Evolutionary conservation across 2,113 vertebrate genomes (phyloP).

Genomic region (Cyprinodon variegatus): DNA sequence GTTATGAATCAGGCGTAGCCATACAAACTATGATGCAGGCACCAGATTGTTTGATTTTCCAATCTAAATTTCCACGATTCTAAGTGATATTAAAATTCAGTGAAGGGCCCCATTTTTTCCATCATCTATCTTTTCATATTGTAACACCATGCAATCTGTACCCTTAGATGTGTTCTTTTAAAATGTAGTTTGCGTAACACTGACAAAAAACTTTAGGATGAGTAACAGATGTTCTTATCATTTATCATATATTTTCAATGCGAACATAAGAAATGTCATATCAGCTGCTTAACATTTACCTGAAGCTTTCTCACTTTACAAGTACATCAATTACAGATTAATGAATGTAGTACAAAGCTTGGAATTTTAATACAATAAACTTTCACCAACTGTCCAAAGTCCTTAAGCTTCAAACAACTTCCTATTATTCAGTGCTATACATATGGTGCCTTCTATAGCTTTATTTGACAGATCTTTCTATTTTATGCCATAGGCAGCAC

Average conservation of each 20-base stretch:
- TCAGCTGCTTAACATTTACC: not conserved
- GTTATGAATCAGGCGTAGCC: no score
- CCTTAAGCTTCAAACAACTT: not conserved
- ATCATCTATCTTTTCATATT: not conserved
- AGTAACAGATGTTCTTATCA: not conserved
- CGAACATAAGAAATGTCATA: no score
- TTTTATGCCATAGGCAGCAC: not conserved
- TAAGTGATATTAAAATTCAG: not conserved
- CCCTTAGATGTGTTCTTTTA: not conserved
- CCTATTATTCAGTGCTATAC: slow-evolving; percentile 1
- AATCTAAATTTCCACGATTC: not conserved
- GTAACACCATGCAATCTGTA: not conserved
- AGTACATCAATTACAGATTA: not conserved
- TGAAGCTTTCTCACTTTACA: not conserved
- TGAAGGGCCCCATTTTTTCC: not conserved
- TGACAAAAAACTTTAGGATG: slow-evolving; percentile 2
- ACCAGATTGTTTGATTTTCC: no score
- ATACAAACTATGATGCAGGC: no score
- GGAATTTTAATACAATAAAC: not conserved
- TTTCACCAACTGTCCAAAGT: not conserved
- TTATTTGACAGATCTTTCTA: not conserved
- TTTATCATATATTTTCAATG: not conserved
- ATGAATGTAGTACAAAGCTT: not conserved
- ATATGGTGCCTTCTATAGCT: slow-evolving; percentile 6
- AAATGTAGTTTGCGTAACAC: slow-evolving; percentile 4